phyloP scores from a whole-genome alignment of 2,797 vertebrate genomes.

The Neosalanx taihuensis region DNA sequence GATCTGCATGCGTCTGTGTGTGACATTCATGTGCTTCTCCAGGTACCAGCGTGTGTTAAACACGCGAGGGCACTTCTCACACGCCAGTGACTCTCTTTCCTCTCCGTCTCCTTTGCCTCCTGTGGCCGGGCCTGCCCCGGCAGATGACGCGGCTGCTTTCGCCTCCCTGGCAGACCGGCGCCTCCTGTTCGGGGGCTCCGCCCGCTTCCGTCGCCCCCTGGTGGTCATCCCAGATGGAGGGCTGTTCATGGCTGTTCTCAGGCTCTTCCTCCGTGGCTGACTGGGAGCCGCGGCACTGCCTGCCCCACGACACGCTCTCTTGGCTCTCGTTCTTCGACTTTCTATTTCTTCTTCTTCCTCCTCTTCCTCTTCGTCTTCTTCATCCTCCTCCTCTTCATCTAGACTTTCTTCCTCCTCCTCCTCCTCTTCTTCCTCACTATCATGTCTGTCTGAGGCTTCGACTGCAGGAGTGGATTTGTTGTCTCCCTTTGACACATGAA shows the following conservation, averaged over 20 bases:
- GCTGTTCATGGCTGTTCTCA: slow-evolving; percentile 69
- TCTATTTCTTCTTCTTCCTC: slow-evolving; percentile 70
- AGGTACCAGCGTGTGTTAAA: slow-evolving; percentile 99
- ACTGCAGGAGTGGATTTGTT: slow-evolving; percentile 77
- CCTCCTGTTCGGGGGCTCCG: slow-evolving; percentile 81
- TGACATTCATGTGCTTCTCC: slow-evolving; percentile 99
- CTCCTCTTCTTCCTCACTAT: slow-evolving; percentile 87
- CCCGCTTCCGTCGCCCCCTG: slow-evolving; percentile 82
- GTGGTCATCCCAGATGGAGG: slow-evolving; percentile 75
- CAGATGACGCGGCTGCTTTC: slow-evolving; percentile 62
- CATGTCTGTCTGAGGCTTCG: slow-evolving; percentile 82
- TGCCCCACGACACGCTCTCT: slow-evolving; percentile 69
- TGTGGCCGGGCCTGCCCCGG: slow-evolving; percentile 11
- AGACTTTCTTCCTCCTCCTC: slow-evolving; percentile 73
- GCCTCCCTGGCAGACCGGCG: slow-evolving; percentile 71
- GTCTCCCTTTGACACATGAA: slow-evolving; percentile 97
- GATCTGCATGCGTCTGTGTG: slow-evolving; percentile 97
- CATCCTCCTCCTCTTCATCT: slow-evolving; percentile 79
- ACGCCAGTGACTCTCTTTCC: slow-evolving; percentile 94
- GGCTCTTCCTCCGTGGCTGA: slow-evolving; percentile 78
- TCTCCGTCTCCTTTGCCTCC: slow-evolving; percentile 78
- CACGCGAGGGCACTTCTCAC: slow-evolving; percentile 96
- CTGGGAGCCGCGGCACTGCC: slow-evolving; percentile 59
- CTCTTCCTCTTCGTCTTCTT: slow-evolving; percentile 80
- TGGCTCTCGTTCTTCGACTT: slow-evolving; percentile 80